phyloP scores from a whole-genome alignment of 2,888 invertebrate species.

The Actias luna region DNA sequence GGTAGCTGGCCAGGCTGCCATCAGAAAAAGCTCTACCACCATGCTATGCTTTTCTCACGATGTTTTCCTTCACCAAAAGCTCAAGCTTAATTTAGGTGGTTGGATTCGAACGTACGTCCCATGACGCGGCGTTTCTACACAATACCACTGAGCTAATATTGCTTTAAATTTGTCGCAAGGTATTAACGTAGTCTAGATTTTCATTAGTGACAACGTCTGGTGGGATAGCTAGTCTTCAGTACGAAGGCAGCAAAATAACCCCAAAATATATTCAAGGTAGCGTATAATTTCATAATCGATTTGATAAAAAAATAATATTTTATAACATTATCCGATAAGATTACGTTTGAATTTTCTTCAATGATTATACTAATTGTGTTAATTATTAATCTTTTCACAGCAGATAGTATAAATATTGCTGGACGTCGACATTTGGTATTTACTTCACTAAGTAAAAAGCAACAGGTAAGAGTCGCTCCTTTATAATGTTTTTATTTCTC shows the following conservation, averaged over 20 bases:
- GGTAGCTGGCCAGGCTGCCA: too few relatives aligned
- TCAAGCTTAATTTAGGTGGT: too few relatives aligned
- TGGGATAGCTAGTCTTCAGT: background rate
- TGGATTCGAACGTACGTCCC: too few relatives aligned
- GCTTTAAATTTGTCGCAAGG: too few relatives aligned
- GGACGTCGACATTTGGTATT: background rate
- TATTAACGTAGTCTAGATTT: too few relatives aligned
- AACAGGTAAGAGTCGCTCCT: background rate
- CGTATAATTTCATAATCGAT: background rate
- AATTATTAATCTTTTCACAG: conserved; percentile 3
- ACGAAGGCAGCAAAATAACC: background rate
- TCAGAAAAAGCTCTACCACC: too few relatives aligned
- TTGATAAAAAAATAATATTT: background rate
- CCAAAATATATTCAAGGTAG: conserved; percentile 5
- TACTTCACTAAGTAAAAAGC: conserved; percentile 1
- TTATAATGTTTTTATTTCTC: background rate
- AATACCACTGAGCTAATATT: too few relatives aligned
- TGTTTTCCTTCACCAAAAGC: too few relatives aligned
- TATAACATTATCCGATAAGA: conserved; percentile 4
- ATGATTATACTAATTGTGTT: background rate
- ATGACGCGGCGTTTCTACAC: too few relatives aligned
- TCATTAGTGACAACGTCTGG: too few relatives aligned
- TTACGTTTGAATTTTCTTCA: background rate
- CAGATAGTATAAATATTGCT: conserved; percentile 6
- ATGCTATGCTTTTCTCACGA: too few relatives aligned